Evolutionary conservation across 2,797 vertebrate genomes (phyloP).

Genomic region (Alauda arvensis): DNA sequence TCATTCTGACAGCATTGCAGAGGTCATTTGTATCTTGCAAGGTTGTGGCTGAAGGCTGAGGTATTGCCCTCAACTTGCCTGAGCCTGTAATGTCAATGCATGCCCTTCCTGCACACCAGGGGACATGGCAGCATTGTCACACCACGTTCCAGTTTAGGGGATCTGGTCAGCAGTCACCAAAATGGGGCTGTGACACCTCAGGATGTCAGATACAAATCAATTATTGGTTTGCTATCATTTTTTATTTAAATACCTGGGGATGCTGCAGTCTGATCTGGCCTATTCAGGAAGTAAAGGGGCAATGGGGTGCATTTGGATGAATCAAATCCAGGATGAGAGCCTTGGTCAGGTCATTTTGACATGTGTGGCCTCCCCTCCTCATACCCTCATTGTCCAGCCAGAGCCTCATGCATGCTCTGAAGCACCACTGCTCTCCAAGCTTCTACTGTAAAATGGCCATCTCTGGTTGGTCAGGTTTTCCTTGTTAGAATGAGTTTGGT

Average conservation of each 20-base stretch:
- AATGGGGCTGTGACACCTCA: background rate
- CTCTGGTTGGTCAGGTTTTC: background rate
- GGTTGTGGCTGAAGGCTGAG: background rate
- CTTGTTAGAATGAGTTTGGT: background rate
- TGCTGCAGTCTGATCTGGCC: background rate
- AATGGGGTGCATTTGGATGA: background rate
- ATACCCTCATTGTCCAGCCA: background rate
- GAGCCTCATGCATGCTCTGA: rapidly evolving
- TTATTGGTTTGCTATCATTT: background rate
- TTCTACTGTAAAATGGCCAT: background rate
- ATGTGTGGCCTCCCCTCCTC: background rate
- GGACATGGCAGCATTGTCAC: rapidly evolving
- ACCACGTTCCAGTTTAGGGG: background rate
- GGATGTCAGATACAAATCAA: background rate
- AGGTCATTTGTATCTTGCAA: background rate
- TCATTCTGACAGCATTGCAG: background rate
- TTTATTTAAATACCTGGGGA: background rate
- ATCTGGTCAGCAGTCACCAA: background rate
- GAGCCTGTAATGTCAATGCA: background rate
- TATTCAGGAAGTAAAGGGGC: background rate
- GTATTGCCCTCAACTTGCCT: background rate
- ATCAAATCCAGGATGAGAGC: background rate
- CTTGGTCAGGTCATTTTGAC: background rate
- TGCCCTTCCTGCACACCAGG: background rate
- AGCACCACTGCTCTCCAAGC: background rate